phyloP scores from a whole-genome alignment of 2,113 vertebrate species.

The Zosterops japonicus region DNA sequence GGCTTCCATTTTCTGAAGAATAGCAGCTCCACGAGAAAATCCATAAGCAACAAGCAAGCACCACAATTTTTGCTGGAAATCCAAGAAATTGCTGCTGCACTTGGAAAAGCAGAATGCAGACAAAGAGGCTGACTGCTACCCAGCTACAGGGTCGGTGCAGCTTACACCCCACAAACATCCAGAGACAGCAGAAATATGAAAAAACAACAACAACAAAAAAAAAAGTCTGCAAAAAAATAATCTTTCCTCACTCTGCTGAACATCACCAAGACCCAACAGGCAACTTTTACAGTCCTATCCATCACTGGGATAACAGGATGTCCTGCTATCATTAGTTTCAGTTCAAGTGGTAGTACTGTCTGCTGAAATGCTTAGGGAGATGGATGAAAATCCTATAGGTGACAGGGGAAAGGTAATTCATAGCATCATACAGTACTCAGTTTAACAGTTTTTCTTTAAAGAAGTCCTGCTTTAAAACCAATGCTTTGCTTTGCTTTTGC shows the following conservation, averaged over 20 bases:
- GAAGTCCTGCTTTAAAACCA: not conserved
- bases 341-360: not conserved
- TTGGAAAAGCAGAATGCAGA: not conserved
- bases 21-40: not conserved
- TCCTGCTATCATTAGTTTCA: not conserved
- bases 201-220: not conserved
- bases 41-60: not conserved
- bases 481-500: not conserved
- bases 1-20: not conserved
- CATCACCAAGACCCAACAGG: not conserved
- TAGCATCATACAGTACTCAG: not conserved
- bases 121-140: not conserved
- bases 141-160: not conserved
- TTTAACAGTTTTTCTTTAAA: not conserved
- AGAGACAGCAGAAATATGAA: not conserved
- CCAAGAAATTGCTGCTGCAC: not conserved
- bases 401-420: conserved; percentile 18
- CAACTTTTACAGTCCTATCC: not conserved
- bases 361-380: conserved; percentile 21
- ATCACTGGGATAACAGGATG: conserved; percentile 9
- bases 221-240: not conserved
- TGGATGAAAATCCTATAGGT: not conserved
- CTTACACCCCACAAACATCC: not conserved
- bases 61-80: not conserved
- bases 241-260: not conserved